phyloP scores from a whole-genome alignment of 2,797 vertebrate genomes.

The Scomberomorus guttatus region DNA sequence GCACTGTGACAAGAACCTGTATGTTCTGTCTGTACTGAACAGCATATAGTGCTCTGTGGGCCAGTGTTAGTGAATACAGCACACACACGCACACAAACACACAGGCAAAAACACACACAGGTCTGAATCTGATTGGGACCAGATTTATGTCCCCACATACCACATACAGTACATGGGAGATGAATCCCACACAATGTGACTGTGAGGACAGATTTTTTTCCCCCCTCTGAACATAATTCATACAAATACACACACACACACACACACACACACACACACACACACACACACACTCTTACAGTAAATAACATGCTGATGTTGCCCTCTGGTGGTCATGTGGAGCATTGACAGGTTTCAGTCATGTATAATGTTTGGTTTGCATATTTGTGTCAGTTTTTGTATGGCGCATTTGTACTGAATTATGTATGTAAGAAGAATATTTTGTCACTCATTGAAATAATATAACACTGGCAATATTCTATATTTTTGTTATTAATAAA shows the following conservation, averaged over 20 bases:
- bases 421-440: neutral
- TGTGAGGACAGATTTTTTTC: neutral
- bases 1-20: slow-evolving; percentile 12
- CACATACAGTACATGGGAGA: neutral
- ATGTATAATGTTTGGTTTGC: neutral
- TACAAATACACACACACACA: neutral
- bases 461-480: neutral
- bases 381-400: neutral
- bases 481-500: neutral
- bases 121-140: too few relatives aligned
- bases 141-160: neutral
- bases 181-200: neutral
- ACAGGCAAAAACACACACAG: neutral
- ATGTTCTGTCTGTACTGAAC: neutral
- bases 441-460: neutral
- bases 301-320: slow-evolving; percentile 41
- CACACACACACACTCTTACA: neutral
- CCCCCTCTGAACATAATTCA: neutral
- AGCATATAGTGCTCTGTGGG: neutral
- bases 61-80: neutral
- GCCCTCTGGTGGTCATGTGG: slow-evolving; percentile 72
- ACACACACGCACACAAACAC: too few relatives aligned
- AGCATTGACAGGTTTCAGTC: neutral
- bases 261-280: neutral
- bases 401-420: neutral